Conservation (phyloP, 2,113 vertebrate genomes). For the Zapus hudsonius region DNA sequence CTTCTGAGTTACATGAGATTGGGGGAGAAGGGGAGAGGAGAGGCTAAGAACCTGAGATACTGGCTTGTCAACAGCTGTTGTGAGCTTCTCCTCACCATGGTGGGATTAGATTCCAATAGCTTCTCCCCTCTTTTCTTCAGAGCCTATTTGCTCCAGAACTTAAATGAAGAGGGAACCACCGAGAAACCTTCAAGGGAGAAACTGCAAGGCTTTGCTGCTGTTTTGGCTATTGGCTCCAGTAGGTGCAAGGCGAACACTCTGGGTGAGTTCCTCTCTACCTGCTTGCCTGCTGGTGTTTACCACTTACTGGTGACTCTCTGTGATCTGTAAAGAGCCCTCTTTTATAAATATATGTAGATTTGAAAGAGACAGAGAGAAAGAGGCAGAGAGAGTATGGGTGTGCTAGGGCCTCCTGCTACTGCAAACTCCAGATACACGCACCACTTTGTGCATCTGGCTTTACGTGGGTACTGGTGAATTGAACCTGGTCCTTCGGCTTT, state of each 20-base stretch:
- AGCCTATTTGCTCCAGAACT: slow-evolving; percentile 95
- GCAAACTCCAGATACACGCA: too few species aligned
- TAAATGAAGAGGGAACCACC: slow-evolving; percentile 90
- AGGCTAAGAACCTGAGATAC: background rate
- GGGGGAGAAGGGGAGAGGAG: too few species aligned
- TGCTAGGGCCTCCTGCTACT: too few species aligned
- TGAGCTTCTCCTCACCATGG: background rate
- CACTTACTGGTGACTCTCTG: background rate
- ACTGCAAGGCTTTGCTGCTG: slow-evolving; percentile 94
- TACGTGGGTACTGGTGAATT: too few species aligned
- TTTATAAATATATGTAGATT: too few species aligned
- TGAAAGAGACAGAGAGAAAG: too few species aligned
- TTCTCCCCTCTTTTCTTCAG: slow-evolving; percentile 78
- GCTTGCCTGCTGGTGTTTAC: background rate
- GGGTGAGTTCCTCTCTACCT: slow-evolving; percentile 84
- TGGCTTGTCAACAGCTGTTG: background rate
- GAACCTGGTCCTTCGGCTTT: too few species aligned
- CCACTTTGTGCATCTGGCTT: too few species aligned
- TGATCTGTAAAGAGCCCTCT: too few species aligned
- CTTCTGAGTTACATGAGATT: background rate
- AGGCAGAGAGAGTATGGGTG: too few species aligned
- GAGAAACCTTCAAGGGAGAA: slow-evolving; percentile 93
- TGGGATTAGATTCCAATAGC: background rate
- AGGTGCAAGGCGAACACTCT: slow-evolving; percentile 95
- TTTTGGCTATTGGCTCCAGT: slow-evolving; percentile 94